Evolutionary conservation across 2,113 vertebrate species (phyloP), one percentile per base, ranked within the genome.

Genomic region (Hippocampus abdominalis): DNA sequence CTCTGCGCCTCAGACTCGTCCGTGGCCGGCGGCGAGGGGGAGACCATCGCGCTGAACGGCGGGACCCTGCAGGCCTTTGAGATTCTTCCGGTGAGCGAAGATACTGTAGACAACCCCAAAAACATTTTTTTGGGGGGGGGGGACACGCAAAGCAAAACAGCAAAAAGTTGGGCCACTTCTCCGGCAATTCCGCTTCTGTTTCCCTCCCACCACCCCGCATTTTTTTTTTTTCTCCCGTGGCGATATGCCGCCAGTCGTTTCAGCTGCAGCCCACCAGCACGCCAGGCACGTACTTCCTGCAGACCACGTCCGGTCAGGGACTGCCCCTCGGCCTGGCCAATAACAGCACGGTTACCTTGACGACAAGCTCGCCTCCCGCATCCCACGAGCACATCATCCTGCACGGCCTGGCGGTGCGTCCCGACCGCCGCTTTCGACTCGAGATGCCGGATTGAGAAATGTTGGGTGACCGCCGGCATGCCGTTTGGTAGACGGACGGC

Each of bases 321-420:
- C 94, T 98, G 46, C 97, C 97, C 1, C 87, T 99, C 32, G 95
- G 96, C 0, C 82, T 98, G 70, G 90, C 93, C 0, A 77, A 93
- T 12, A 97, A 93, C 86, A 91, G 94, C 76, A 94, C 96, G 0
- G 94, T 98, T 54, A 98, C 96, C 16, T 86, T 98, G 61, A 93
- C 96, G 0, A 93, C 96, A 0, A 82, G 91, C 16, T 86, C 95
- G 0, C 95, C 96, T 0, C 96, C 96, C 0, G 92, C 94, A 21
- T 94, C 97, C 10, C 95, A 96, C 0, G 97, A 98, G 44, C 97
- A 99, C 93, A 99, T 99, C 86, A 98, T 99, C 49, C 94, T 99
- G 1, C 97, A 99, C 78, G 93, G 95, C 80, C 93, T 98, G 78
- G 94, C 95, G 54, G 97, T 99, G 83, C 46, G 94, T 92, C 62